Percentiles rank a stretch among this genome's conserved stretches.
phyloP scores from a whole-genome alignment of 2,113 vertebrate species.

The Azemiops feae region DNA sequence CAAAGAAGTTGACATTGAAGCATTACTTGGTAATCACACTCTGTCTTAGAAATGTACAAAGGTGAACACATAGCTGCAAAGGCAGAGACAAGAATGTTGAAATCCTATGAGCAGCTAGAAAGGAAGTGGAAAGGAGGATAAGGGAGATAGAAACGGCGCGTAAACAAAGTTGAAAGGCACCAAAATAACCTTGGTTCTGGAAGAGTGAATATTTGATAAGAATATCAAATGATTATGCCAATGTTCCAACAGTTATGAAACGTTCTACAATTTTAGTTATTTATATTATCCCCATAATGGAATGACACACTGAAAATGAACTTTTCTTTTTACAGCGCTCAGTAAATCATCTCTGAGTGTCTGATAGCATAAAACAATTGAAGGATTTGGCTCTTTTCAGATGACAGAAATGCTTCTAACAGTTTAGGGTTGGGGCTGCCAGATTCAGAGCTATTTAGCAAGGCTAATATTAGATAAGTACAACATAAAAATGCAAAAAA shows the following conservation, averaged over 20 bases:
- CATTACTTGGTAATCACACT: constrained; percentile 43
- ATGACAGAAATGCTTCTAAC: background rate
- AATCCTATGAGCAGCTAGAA: constrained; percentile 51
- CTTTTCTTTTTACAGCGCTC: constrained; percentile 25
- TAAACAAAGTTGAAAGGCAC: constrained; percentile 24
- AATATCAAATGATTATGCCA: constrained; percentile 12
- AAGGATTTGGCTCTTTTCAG: constrained; percentile 24
- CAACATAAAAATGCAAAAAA: background rate
- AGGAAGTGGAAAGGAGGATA: constrained; percentile 21
- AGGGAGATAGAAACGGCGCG: constrained; percentile 27
- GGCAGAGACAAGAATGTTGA: constrained; percentile 15
- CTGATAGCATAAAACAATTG: constrained; percentile 8
- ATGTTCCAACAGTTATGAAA: constrained; percentile 26
- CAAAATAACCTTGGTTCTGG: constrained; percentile 10
- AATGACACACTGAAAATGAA: constrained; percentile 7
- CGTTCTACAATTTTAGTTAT: constrained; percentile 41
- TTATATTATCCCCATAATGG: constrained; percentile 36
- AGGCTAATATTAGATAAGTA: background rate
- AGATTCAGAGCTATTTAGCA: background rate
- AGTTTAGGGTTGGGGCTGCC: background rate
- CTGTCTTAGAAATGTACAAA: constrained; percentile 52
- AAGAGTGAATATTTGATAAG: constrained; percentile 19
- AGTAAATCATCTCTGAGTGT: constrained; percentile 17
- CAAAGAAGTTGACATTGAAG: constrained; percentile 38
- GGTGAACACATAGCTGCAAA: background rate